Percentiles rank a stretch among this genome's conserved stretches.
phyloP scores from a whole-genome alignment of 2,113 vertebrate genomes.

The Galemys pyrenaicus region DNA sequence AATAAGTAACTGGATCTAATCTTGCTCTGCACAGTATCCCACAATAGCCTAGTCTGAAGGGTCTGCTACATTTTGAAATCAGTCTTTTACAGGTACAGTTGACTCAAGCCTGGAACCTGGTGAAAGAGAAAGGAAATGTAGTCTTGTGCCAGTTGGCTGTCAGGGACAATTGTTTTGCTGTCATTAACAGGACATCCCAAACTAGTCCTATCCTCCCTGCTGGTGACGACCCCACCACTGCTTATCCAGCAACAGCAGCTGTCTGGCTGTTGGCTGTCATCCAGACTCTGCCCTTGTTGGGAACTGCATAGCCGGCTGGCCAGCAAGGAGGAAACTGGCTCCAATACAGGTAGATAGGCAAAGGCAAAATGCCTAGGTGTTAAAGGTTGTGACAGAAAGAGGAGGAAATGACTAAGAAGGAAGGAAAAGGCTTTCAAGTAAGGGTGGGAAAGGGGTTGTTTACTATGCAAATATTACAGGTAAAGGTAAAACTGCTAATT shows the following conservation, averaged over 20 bases:
- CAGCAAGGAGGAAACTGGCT: background rate
- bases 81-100: background rate
- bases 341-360: background rate
- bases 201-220: background rate
- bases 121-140: conserved; percentile 22
- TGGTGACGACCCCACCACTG: background rate
- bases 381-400: background rate
- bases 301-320: background rate
- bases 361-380: background rate
- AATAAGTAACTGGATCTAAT: too few species aligned
- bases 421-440: conserved; percentile 17
- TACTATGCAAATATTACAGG: background rate
- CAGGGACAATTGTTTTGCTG: background rate
- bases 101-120: background rate
- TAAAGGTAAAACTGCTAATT: background rate
- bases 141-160: conserved; percentile 20
- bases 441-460: background rate
- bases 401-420: conserved; percentile 36
- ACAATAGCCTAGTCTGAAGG: too few species aligned
- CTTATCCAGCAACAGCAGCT: background rate
- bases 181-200: background rate
- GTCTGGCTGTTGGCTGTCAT: background rate
- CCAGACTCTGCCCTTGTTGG: background rate
- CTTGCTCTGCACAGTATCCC: background rate
- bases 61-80: background rate